A percentile compares a stretch with the other conserved stretches of the same genome.
Conservation (phyloP, 1,140 invertebrate genomes). For the Scaptomyza graminum region DNA sequence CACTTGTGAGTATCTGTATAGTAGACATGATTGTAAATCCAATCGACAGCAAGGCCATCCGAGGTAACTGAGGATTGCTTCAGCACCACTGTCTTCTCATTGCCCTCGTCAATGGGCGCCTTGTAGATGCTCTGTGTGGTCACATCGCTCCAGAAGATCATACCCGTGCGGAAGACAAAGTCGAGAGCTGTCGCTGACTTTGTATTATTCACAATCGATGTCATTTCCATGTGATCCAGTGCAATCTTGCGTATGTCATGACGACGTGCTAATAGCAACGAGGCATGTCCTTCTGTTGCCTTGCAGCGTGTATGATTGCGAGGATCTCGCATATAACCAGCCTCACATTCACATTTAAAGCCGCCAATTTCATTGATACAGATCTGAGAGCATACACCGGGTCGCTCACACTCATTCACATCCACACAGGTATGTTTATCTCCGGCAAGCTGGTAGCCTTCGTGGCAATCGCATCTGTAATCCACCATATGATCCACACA, state of each 20-base stretch:
- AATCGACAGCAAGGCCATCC: constrained; percentile 97
- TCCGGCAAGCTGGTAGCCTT: constrained; percentile 88
- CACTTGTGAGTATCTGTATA: constrained; percentile 97
- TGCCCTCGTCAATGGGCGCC: constrained; percentile 96
- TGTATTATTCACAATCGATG: constrained; percentile 93
- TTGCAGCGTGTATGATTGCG: constrained; percentile 93
- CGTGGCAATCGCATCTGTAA: constrained; percentile 90
- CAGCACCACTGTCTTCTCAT: constrained; percentile 91
- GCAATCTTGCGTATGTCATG: constrained; percentile 96
- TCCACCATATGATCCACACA: constrained; percentile 91
- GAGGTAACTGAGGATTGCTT: constrained; percentile 93
- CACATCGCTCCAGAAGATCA: constrained; percentile 98
- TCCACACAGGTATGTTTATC: constrained; percentile 93
- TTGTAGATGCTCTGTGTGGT: constrained; percentile 95
- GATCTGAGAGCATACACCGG: constrained; percentile 95
- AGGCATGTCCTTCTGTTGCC: constrained; percentile 93
- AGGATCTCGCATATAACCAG: constrained; percentile 94
- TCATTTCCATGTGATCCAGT: constrained; percentile 95
- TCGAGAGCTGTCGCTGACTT: constrained; percentile 94
- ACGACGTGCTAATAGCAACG: constrained; percentile 91
- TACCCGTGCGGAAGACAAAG: constrained; percentile 94
- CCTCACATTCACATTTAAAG: constrained; percentile 96
- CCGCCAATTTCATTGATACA: constrained; percentile 96
- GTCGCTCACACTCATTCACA: constrained; percentile 96
- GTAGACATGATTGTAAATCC: constrained; percentile 98